Evolutionary conservation across 2,888 invertebrate genomes (phyloP), one percentile per base, ranked within the genome.

Genomic region (Rhogogaster chlorosoma): DNA sequence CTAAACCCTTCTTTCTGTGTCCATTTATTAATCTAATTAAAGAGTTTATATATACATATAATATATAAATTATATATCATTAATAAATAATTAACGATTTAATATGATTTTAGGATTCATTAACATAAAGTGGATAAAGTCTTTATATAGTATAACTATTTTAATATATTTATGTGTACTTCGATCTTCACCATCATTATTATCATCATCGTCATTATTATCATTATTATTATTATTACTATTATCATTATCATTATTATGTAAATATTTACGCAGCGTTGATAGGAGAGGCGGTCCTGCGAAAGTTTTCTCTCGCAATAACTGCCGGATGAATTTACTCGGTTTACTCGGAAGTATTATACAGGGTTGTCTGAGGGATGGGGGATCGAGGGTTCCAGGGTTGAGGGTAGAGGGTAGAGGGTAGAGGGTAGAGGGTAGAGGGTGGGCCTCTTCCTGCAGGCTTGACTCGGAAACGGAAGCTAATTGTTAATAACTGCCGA

Each of bases 401-500:
- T 29, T 57, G 53, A 32, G 18, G 78, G 77, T 49, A 49, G 61
- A 61, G 61, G 38, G 26, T 61, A n/a, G 57, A 57, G 38, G 42
- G 32, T 22, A 2, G 64, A 64, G 78, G 53, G 67, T 42, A 12
- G 45, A 70, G 70, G 49, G 29, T 67, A n/a, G 67, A 67, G 83
- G 67, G 83, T 45, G 67, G 49, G 45, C 67, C 67, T 83, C 83
- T 83, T 83, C 83, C 83, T 83, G 67, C 83, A 83, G 83, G 83
- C 80, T 80, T 49, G 80, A 83, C 67, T 83, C 83, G 83, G 83
- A 83, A 83, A 83, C 83, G 83, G 83, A 83, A 83, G 83, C 83
- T 83, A 83, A 83, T 83, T 83, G 83, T 83, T 83, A 83, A 83
- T 83, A 83, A 83, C 83, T 83, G 83, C 83, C 83, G 83, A 83